Conservation (phyloP, 2,113 vertebrate species). For the Xiphophorus couchianus region DNA sequence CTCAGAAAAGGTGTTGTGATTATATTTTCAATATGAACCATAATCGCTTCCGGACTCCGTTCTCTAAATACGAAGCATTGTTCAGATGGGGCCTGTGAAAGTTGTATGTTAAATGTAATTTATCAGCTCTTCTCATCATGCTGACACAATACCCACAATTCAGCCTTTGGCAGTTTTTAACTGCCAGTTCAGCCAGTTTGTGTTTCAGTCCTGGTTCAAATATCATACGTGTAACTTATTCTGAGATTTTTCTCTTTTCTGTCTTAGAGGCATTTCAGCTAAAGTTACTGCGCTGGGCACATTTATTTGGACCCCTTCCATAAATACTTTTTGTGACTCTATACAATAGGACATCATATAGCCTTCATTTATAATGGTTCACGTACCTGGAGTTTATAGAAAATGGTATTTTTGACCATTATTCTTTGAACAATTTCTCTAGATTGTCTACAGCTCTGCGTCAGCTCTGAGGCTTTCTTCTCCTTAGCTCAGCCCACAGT, state of each 20-base stretch:
- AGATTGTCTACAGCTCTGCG: background rate
- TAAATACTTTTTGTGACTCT: background rate
- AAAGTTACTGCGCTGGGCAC: background rate
- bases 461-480: background rate
- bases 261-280: background rate
- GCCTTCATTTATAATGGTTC: background rate
- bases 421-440: background rate
- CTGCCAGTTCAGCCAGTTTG: background rate
- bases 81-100: background rate
- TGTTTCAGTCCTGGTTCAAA: background rate
- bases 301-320: background rate
- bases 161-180: constrained; percentile 8
- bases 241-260: background rate
- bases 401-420: background rate
- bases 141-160: background rate
- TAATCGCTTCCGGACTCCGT: background rate
- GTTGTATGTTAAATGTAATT: background rate
- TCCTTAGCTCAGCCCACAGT: background rate
- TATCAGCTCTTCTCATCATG: background rate
- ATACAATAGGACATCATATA: background rate
- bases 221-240: no score
- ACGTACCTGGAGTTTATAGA: background rate
- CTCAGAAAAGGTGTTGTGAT: background rate
- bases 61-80: background rate
- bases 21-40: background rate